Evolutionary conservation across 1,140 invertebrate genomes (phyloP), one percentile per base, ranked within the genome.

Genomic region (Tetramorium simillimum): DNA sequence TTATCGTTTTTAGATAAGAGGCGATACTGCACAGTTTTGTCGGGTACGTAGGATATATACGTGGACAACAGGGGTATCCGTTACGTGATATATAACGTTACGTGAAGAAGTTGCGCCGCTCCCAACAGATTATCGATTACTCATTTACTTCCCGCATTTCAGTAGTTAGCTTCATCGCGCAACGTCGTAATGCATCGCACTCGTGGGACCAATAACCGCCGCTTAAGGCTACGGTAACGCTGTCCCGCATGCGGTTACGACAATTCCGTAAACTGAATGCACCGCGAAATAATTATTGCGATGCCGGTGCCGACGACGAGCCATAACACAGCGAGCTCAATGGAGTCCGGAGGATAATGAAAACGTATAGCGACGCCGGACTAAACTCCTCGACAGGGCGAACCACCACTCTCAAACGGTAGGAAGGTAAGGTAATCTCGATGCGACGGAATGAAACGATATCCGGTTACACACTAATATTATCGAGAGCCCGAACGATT

Each of bases 91-190:
- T 56, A 75, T 10, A 10, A 43, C 5, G 10, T 56, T 56, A 58
- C 70, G 76, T 51, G 75, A 90, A 89, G 88, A 90, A 90, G 88
- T 89, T 84, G 43, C 21, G 21, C n/a, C 33, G 58, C 18, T 89
- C 78, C 88, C 88, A 80, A 89, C 77, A 89, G 89, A 89, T 90
- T 90, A 90, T 90, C 76, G 89, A 89, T 90, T 89, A 89, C 81
- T 89, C 85, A 87, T 90, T 90, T 89, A 84, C 78, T 85, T 78
- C 21, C 33, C 49, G 58, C 75, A 86, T 77, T 88, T 88, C 49
- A 40, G 67, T 78, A 87, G 73, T 69, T 89, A 81, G 81, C 75
- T 81, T 90, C 89, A 73, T 90, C 81, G 86, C 53, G 40, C n/a
- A 16, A n/a, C 37, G 14, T 69, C 49, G 49, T 85, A 81, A 90